Evolutionary conservation across 2,888 invertebrate species (phyloP), one percentile per base, ranked within the genome.

Genomic region (Steinernema scapterisci): DNA sequence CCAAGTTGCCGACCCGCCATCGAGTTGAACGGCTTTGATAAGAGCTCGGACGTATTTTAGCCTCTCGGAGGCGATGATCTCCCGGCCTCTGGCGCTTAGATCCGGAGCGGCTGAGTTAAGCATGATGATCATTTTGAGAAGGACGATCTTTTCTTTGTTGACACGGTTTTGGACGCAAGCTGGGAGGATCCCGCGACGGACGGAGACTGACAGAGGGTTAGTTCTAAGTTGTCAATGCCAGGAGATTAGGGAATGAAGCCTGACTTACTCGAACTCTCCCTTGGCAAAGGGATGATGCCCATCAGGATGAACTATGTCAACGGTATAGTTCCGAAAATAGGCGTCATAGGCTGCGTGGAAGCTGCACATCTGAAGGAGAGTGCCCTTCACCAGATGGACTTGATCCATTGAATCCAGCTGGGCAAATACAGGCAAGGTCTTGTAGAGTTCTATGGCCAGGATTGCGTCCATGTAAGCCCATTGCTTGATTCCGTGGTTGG

Each of bases 1-100:
- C 63, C 63, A 63, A 5, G 63, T 16, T 5, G 63, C 9, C 2
- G 63, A 63, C 31, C 11, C n/a, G 63, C 63, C 31, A 6, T 63
- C 63, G 3, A 63, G 13, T 31, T 77, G 77, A 9, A 77, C 52
- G 27, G 75, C 74, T 63, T 23, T 38, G 25, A 77, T 31, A 13
- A 77, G 73, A 13, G 72, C 72, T 9, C 31, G 70, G 9, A 45
- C 45, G 72, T 70, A 78, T 27, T 70, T 74, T 21, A 54, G 9
- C 11, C 77, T 19, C n/a, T 77, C 77, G 1, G 23, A 23, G 0
- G 25, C 48, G 25, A 77, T 23, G 9, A 70, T n/a, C 2, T 74
- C 74, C 6, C 27, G 25, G 7, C 44, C 78, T 27, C 0, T 6
- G 1, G 27, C 7, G 63, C 31, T 63, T 1, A 63, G 63, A 31